Evolutionary conservation across 2,113 vertebrate genomes (phyloP).

Genomic region (Ranitomeya imitator): DNA sequence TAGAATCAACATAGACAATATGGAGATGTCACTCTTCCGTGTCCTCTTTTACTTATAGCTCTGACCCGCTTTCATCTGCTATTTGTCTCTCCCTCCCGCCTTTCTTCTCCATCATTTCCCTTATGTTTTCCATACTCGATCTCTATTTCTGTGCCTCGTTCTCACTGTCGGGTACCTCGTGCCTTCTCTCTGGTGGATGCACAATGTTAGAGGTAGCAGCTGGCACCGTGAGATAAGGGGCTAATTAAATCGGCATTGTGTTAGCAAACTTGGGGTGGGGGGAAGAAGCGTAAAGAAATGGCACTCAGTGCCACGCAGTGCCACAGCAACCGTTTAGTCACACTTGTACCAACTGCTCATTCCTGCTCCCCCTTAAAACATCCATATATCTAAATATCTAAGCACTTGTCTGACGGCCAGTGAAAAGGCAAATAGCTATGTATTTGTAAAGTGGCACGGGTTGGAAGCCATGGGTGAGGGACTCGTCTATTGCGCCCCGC

Average conservation of each 20-base stretch:
- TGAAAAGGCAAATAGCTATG: neutral
- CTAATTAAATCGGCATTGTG: conserved; percentile 58
- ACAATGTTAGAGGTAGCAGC: conserved; percentile 46
- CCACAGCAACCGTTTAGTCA: conserved; percentile 33
- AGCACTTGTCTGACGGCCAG: conserved; percentile 17
- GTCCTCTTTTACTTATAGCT: neutral
- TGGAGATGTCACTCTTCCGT: neutral
- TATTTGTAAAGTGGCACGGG: neutral
- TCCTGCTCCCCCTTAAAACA: conserved; percentile 2
- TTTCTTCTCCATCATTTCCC: neutral
- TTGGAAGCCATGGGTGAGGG: no score
- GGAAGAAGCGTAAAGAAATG: conserved; percentile 43
- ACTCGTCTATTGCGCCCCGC: no score
- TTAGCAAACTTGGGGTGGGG: conserved; percentile 43
- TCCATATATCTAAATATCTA: conserved; percentile 10
- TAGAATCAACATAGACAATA: neutral
- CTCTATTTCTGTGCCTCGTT: neutral
- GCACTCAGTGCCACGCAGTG: conserved; percentile 47
- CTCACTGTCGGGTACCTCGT: conserved; percentile 6
- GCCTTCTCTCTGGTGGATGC: conserved; percentile 43
- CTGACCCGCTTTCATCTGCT: neutral
- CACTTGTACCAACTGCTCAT: conserved; percentile 36
- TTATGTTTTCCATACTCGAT: neutral
- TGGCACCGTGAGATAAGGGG: conserved; percentile 53
- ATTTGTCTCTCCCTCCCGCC: conserved; percentile 6